A percentile compares a stretch with the other conserved stretches of the same genome.
Conservation (phyloP, 2,888 invertebrate species). For the Peribatodes rhomboidaria region DNA sequence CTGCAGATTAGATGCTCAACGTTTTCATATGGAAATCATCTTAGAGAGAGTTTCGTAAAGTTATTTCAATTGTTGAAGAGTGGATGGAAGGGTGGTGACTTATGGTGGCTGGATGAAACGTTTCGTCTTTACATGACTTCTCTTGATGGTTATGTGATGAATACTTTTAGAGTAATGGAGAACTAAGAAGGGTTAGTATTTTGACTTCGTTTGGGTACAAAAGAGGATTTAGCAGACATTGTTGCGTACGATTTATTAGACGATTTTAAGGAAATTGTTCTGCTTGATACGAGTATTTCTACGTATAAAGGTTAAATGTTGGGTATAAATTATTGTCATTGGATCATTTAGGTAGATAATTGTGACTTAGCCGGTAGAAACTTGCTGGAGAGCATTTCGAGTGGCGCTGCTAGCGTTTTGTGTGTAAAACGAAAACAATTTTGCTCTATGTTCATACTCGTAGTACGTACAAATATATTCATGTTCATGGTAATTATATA, state of each 20-base stretch:
- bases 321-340: too few relatives aligned
- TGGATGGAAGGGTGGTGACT: constrained; percentile 31
- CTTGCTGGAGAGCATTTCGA: too few relatives aligned
- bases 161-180: constrained; percentile 31
- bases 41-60: constrained; percentile 33
- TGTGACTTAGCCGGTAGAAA: too few relatives aligned
- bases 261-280: neutral
- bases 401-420: neutral
- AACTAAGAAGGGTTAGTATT: constrained; percentile 17
- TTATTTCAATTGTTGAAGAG: constrained; percentile 41
- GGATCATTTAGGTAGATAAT: too few relatives aligned
- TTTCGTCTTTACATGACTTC: neutral
- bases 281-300: too few relatives aligned
- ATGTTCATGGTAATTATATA: too few relatives aligned
- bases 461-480: too few relatives aligned
- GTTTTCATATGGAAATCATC: constrained; percentile 52
- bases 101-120: constrained; percentile 30
- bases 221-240: constrained; percentile 27
- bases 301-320: too few relatives aligned
- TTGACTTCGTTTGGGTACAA: constrained; percentile 35
- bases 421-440: neutral
- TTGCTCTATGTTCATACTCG: too few relatives aligned
- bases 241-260: constrained; percentile 11
- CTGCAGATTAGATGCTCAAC: constrained; percentile 47
- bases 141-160: constrained; percentile 37